Evolutionary conservation across 92 coral and sea anemone species (phyloP), one percentile per base, ranked within the genome.

Genomic region (Micromussa lordhowensis): DNA sequence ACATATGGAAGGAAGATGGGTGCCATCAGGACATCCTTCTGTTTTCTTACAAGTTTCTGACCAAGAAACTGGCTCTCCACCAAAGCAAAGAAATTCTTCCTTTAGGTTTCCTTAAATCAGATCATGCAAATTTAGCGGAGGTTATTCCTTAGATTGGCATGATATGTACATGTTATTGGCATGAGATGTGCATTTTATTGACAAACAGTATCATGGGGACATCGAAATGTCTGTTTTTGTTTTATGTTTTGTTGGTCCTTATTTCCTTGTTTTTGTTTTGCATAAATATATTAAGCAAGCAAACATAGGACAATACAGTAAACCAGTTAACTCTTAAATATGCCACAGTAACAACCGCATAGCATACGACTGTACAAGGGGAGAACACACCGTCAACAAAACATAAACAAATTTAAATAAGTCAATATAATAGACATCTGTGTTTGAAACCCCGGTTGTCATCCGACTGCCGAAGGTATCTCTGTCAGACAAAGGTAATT

Each of bases 1-100:
- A 63, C 85, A 81, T 29, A 81, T 81, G 30, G 85, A 59, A 61
- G 85, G 74, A 19, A 63, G 19, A 81, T 81, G 73, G 24, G 55
- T 81, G 19, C n/a, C 57, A 38, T 81, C 85, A 24, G 24, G 4
- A 34, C 85, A 81, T 59, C 85, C 59, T 32, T 58, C 75, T 35
- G 85, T 35, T 61, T 36, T 63, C 54, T 26, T 59, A 18, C 85
- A 81, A 3, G 85, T 81, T 22, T 61, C 55, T 8, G 71, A 64
- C 85, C 85, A 81, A 21, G 85, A 58, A 16, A 81, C 19, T 12
- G 35, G 1, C 55, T 59, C 11, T 10, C 85, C 85, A 17, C 63
- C 73, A 34, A 81, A 81, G 64, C 85, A 81, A 7, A 22, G 58
- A 26, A 34, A 81, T 21, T 81, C 24, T 38, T 22, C 18, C 18